phyloP scores from a whole-genome alignment of 1,140 invertebrate species.

The Achroia grisella region DNA sequence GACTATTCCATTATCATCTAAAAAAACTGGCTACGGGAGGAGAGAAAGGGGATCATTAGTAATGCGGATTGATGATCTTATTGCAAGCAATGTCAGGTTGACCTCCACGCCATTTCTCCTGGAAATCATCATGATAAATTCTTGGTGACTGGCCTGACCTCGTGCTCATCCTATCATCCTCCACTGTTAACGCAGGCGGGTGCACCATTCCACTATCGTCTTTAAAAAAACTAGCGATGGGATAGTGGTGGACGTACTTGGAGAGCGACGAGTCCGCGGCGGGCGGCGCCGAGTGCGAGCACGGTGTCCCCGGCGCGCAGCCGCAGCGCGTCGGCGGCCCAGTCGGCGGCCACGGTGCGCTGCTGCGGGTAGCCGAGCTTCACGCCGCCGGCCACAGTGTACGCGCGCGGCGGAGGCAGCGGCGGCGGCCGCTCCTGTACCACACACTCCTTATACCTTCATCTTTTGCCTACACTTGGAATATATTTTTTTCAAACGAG shows the following conservation, averaged over 20 bases:
- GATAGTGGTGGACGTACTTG: constrained; percentile 17
- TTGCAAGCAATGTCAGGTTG: too few relatives aligned
- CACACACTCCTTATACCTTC: constrained; percentile 27
- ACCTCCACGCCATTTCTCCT: too few relatives aligned
- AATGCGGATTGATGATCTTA: too few relatives aligned
- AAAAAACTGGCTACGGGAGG: too few relatives aligned
- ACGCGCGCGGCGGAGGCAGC: constrained; percentile 90
- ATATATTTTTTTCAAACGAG: neutral
- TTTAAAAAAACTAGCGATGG: too few relatives aligned
- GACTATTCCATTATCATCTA: too few relatives aligned
- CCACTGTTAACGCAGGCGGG: too few relatives aligned
- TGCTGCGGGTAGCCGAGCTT: constrained; percentile 95
- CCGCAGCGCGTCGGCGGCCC: constrained; percentile 76
- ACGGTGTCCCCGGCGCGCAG: constrained; percentile 64
- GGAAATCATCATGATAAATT: too few relatives aligned
- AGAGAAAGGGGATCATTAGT: too few relatives aligned
- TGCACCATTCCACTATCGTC: too few relatives aligned
- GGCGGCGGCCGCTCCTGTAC: constrained; percentile 90
- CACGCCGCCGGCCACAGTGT: constrained; percentile 93
- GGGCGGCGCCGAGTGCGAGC: constrained; percentile 54
- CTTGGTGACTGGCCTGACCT: too few relatives aligned
- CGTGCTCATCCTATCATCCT: too few relatives aligned
- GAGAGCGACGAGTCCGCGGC: constrained; percentile 47
- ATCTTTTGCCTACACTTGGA: neutral
- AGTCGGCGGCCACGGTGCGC: constrained; percentile 92